phyloP scores from a whole-genome alignment of 2,797 vertebrate genomes.

The Xenentodon cancila region DNA sequence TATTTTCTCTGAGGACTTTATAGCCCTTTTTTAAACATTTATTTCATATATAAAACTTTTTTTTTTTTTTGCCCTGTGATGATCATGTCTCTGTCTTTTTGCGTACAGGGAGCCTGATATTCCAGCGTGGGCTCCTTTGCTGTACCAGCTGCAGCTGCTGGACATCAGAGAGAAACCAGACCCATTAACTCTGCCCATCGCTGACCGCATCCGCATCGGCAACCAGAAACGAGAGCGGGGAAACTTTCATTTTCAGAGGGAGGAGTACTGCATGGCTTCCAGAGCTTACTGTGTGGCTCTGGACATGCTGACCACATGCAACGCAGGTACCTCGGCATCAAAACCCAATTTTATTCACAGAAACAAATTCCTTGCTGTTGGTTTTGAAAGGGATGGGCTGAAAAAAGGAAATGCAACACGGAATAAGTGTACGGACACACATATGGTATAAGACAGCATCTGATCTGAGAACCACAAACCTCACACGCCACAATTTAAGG shows the following conservation, averaged over 20 bases:
- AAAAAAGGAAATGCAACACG: slow-evolving; percentile 16
- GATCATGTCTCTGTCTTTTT: slow-evolving; percentile 36
- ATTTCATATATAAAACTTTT: too few species aligned
- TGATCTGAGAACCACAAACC: slow-evolving; percentile 4
- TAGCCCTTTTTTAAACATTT: background rate
- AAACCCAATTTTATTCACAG: slow-evolving; percentile 35
- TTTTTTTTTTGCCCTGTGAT: background rate
- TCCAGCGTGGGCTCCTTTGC: slow-evolving; percentile 83
- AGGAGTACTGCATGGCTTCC: slow-evolving; percentile 82
- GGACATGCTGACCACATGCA: slow-evolving; percentile 78
- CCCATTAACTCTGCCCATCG: slow-evolving; percentile 69
- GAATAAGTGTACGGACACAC: too few species aligned
- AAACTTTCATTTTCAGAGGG: slow-evolving; percentile 88
- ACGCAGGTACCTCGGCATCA: slow-evolving; percentile 62
- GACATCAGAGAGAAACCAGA: slow-evolving; percentile 82
- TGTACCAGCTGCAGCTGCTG: slow-evolving; percentile 89
- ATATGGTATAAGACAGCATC: slow-evolving; percentile 12
- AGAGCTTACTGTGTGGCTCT: slow-evolving; percentile 85
- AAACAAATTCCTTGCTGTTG: slow-evolving; percentile 10
- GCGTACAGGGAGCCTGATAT: slow-evolving; percentile 86
- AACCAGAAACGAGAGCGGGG: slow-evolving; percentile 87
- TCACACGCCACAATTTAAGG: slow-evolving; percentile 12
- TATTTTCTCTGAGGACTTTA: too few species aligned
- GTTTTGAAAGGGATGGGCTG: slow-evolving; percentile 1
- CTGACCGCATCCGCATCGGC: slow-evolving; percentile 84